Evolutionary conservation across 2,797 vertebrate genomes (phyloP).

Genomic region (Iguana delicatissima): DNA sequence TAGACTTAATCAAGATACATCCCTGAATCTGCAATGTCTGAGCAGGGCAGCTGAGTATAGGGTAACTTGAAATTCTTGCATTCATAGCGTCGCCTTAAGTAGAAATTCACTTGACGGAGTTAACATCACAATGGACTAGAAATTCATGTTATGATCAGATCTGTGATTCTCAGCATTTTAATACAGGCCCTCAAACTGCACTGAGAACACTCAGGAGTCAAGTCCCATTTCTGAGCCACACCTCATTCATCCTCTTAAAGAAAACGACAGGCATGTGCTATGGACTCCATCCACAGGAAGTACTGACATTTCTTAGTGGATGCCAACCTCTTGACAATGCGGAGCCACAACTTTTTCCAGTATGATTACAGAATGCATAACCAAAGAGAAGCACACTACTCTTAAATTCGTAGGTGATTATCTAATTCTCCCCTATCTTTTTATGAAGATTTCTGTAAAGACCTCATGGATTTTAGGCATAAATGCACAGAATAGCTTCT

Average conservation of each 20-base stretch:
- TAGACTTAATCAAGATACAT: no score
- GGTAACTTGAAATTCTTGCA: no score
- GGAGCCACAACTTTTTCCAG: neutral
- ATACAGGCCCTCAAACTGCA: neutral
- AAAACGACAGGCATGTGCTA: neutral
- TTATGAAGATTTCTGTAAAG: no score
- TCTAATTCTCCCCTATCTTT: neutral
- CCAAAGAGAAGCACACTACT: neutral
- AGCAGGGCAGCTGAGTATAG: no score
- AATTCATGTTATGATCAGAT: neutral
- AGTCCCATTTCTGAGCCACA: neutral
- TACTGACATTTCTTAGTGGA: neutral
- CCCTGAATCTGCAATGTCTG: no score
- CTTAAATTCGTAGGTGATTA: neutral
- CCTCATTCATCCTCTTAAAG: neutral
- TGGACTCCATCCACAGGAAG: neutral
- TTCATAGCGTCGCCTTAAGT: no score
- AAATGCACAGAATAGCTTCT: neutral
- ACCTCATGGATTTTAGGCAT: neutral
- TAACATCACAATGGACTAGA: neutral
- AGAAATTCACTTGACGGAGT: no score
- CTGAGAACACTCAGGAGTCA: neutral
- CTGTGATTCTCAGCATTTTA: neutral
- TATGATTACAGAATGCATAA: neutral
- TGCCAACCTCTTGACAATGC: neutral